These are phyloP conservation scores for Dendrolimus punctatus DNA, from an alignment of 1,140 invertebrate species.

Conservation along the genomic window DNA sequence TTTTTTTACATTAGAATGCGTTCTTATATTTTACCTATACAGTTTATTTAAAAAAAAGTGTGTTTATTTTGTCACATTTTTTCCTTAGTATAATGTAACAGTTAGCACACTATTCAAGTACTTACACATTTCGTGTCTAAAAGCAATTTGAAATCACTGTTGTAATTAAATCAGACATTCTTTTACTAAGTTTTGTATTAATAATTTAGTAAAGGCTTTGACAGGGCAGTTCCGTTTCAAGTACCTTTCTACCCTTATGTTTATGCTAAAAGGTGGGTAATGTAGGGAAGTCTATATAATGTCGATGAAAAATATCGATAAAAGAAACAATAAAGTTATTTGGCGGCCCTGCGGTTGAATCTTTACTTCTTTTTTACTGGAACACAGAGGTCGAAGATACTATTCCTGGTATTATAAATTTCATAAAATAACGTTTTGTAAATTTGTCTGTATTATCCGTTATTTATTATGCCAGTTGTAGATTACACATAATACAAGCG, in stretches of 20 bases:
- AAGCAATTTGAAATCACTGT: slow-evolving; percentile 44
- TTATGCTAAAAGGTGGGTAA: slow-evolving; percentile 22
- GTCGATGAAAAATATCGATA: background rate
- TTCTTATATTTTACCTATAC: no score
- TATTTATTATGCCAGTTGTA: no score
- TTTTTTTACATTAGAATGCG: no score
- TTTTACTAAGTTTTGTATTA: slow-evolving; percentile 41
- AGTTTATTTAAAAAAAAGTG: background rate
- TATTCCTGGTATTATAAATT: no score
- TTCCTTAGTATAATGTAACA: slow-evolving; percentile 14
- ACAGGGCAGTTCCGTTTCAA: slow-evolving; percentile 35
- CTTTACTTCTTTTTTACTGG: no score
- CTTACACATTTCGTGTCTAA: slow-evolving; percentile 43
- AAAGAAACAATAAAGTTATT: background rate
- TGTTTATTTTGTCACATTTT: slow-evolving; percentile 2
- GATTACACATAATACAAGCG: no score
- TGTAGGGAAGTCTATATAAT: slow-evolving; percentile 4
- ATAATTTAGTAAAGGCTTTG: slow-evolving; percentile 39
- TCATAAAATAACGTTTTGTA: no score
- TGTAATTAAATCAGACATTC: slow-evolving; percentile 58
- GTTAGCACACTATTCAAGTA: slow-evolving; percentile 14
- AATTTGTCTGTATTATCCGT: no score
- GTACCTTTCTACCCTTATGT: slow-evolving; percentile 16
- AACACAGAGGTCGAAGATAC: no score
- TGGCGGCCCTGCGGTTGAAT: no score